phyloP scores from a whole-genome alignment of 37 sponge, comb jelly and placozoan genomes.

The Halichondria panicea region DNA sequence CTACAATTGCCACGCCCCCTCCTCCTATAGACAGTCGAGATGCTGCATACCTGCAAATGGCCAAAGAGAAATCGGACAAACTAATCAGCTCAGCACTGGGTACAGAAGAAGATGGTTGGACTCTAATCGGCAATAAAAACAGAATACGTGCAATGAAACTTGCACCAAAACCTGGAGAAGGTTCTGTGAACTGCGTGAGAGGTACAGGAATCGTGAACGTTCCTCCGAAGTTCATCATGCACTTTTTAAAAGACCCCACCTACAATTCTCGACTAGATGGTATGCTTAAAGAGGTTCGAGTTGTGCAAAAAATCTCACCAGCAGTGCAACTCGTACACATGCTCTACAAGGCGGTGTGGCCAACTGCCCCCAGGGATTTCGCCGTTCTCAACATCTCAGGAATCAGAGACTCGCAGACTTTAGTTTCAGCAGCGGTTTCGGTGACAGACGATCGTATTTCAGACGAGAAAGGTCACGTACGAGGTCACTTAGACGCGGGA shows the following conservation, averaged over 20 bases:
- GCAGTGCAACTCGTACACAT: slow-evolving; percentile 37
- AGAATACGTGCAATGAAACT: slow-evolving; percentile 64
- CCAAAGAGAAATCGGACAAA: background rate
- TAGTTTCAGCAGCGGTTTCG: slow-evolving; percentile 40
- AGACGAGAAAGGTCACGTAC: slow-evolving; percentile 61
- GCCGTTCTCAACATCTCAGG: slow-evolving; percentile 30
- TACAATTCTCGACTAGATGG: slow-evolving; percentile 33
- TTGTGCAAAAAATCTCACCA: slow-evolving; percentile 17
- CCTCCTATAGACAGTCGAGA: background rate
- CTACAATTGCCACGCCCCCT: slow-evolving; percentile 1
- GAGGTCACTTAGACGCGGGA: slow-evolving; percentile 55
- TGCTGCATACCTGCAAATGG: slow-evolving; percentile 6
- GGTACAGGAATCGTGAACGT: slow-evolving; percentile 54
- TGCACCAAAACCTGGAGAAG: slow-evolving; percentile 31
- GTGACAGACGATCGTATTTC: slow-evolving; percentile 53
- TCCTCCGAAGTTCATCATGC: slow-evolving; percentile 71
- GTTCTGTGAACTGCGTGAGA: slow-evolving; percentile 63
- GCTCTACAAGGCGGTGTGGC: slow-evolving; percentile 72
- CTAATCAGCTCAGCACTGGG: slow-evolving; percentile 17
- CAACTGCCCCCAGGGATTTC: slow-evolving; percentile 76
- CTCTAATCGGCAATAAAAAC: slow-evolving; percentile 20
- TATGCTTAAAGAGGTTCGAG: slow-evolving; percentile 55
- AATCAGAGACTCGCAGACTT: slow-evolving; percentile 28
- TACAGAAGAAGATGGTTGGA: slow-evolving; percentile 65
- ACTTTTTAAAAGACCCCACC: slow-evolving; percentile 21